phyloP scores from a whole-genome alignment of 2,797 vertebrate genomes.

The Alcedo atthis region DNA sequence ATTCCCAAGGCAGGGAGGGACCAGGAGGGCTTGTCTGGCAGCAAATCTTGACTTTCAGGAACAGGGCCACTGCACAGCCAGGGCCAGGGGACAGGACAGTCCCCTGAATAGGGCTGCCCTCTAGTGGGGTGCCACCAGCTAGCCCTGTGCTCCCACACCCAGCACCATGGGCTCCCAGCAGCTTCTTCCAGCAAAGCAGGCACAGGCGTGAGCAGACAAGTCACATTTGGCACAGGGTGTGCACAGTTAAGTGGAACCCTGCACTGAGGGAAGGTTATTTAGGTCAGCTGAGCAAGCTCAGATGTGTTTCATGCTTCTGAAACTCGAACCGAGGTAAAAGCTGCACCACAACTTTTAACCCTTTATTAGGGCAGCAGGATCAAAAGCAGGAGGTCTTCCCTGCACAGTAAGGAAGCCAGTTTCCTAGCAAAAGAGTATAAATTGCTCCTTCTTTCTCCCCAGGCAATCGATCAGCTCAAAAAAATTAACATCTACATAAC shows the following conservation, averaged over 20 bases:
- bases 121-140: slow-evolving; percentile 29
- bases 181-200: not conserved
- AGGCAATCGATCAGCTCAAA: not conserved
- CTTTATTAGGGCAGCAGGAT: not conserved
- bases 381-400: not conserved
- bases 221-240: not conserved
- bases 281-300: slow-evolving; percentile 19
- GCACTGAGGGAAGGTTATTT: slow-evolving; percentile 11
- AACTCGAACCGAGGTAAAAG: not conserved
- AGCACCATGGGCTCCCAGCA: not conserved
- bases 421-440: not conserved
- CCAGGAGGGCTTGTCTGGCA: not conserved
- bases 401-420: not conserved
- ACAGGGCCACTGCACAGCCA: not conserved
- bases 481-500: not conserved
- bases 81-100: not conserved
- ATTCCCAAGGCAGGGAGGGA: not conserved
- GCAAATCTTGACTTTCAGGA: not conserved
- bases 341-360: not conserved
- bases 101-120: slow-evolving; percentile 28
- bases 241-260: not conserved
- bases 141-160: not conserved
- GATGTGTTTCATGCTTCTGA: not conserved
- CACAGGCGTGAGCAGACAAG: not conserved
- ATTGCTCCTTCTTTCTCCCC: not conserved